A percentile compares a stretch with the other conserved stretches of the same genome.
Evolutionary conservation across 2,113 vertebrate genomes (phyloP).

Genomic region (Ornithorhynchus anatinus): DNA sequence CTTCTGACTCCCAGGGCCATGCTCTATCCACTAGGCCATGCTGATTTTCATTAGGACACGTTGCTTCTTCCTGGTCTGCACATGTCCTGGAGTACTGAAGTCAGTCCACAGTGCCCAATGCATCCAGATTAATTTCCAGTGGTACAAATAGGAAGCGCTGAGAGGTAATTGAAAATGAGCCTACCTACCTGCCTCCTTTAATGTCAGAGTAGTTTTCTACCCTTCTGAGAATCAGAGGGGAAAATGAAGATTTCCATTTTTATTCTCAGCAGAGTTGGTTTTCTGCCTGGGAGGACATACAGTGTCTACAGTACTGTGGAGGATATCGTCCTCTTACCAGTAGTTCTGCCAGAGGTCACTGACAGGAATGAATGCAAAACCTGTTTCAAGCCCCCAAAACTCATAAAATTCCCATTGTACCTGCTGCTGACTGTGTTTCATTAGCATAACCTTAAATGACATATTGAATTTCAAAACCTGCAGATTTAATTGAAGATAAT

Average conservation of each 20-base stretch:
- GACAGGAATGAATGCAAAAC: slow-evolving; percentile 25
- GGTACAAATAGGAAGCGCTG: too few relatives aligned
- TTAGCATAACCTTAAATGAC: slow-evolving; percentile 32
- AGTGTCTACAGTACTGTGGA: background rate
- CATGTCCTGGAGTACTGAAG: background rate
- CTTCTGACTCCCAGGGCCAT: too few relatives aligned
- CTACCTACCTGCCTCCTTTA: background rate
- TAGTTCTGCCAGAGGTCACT: slow-evolving; percentile 7
- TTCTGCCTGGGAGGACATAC: background rate
- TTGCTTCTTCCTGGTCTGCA: background rate
- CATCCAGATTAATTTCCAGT: background rate
- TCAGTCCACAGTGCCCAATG: background rate
- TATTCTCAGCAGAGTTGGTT: background rate
- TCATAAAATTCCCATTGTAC: slow-evolving; percentile 10
- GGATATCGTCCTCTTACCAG: background rate
- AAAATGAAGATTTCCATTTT: background rate
- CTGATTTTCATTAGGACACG: too few relatives aligned
- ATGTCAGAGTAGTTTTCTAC: background rate
- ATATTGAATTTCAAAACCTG: slow-evolving; percentile 34
- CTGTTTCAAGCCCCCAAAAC: slow-evolving; percentile 15
- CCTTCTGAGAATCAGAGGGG: background rate
- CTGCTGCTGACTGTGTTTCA: slow-evolving; percentile 20
- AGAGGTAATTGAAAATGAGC: background rate
- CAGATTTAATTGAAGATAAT: slow-evolving; percentile 23
- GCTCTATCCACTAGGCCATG: too few relatives aligned